phyloP scores from a whole-genome alignment of 2,797 vertebrate genomes.

The Rhinella marina region DNA sequence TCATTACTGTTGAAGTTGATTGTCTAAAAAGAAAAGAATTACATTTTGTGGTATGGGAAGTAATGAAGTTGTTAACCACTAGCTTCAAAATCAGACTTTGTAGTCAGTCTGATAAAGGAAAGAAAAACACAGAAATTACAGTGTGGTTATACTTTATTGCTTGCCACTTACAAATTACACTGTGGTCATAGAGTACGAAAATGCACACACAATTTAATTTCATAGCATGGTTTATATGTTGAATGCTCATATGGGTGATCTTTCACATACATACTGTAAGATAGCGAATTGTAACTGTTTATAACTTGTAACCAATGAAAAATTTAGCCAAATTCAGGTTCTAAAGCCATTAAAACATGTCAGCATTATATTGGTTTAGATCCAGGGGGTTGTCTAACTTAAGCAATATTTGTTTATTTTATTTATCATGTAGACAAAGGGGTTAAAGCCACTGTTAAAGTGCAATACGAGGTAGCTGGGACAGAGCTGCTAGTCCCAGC shows the following conservation, averaged over 20 bases:
- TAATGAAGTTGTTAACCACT: conserved; percentile 2
- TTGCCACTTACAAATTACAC: conserved; percentile 38
- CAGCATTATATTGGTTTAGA: no score
- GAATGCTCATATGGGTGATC: neutral
- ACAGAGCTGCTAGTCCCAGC: no score
- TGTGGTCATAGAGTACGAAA: conserved; percentile 19
- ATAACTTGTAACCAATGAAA: neutral
- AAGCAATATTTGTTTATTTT: no score
- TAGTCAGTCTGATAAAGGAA: conserved; percentile 16
- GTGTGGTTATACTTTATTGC: conserved; percentile 34
- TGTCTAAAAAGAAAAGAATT: conserved; percentile 14
- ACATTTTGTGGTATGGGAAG: conserved; percentile 15
- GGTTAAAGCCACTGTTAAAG: no score
- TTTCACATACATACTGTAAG: conserved; percentile 4
- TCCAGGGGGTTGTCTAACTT: no score
- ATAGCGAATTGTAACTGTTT: neutral
- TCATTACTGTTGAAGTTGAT: conserved; percentile 9
- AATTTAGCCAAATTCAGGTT: no score
- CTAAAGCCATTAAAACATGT: no score
- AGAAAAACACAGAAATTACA: neutral
- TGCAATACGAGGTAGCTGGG: no score
- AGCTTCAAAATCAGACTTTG: conserved; percentile 16
- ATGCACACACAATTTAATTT: conserved; percentile 16
- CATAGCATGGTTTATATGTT: conserved; percentile 1
- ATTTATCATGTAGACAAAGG: no score